These are phyloP conservation scores for Dromius quadrimaculatus DNA, from an alignment of 2,888 invertebrate genomes.

Conservation along the genomic window DNA sequence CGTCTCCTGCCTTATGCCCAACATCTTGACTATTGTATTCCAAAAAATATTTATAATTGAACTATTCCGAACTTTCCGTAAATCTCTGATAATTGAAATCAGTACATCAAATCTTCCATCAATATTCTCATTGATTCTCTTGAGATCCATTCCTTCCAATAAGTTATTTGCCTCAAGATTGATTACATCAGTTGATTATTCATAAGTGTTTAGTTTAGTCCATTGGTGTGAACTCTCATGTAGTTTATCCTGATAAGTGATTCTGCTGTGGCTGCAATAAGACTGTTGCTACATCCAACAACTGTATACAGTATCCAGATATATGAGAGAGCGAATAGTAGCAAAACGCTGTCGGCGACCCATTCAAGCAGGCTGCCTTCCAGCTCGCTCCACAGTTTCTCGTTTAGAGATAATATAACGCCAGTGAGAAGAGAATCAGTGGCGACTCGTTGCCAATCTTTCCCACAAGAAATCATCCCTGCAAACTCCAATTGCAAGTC, in stretches of 20 bases:
- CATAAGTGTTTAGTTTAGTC: conserved; percentile 26
- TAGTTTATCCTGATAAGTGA: conserved; percentile 49
- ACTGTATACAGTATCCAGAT: conserved; percentile 24
- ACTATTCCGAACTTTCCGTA: no score
- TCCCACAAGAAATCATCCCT: background rate
- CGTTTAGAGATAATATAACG: conserved; percentile 32
- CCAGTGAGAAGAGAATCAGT: conserved; percentile 21
- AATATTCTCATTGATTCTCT: no score
- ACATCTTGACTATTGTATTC: no score
- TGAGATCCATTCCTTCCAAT: no score
- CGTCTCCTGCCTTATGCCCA: no score
- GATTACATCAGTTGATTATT: conserved; percentile 5
- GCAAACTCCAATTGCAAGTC: no score
- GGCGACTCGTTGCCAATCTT: conserved; percentile 13
- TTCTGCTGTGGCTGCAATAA: conserved; percentile 39
- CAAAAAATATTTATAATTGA: no score
- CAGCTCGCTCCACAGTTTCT: background rate
- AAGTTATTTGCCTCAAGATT: no score
- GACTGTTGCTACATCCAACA: background rate
- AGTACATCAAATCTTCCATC: no score
- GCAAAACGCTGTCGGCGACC: conserved; percentile 49
- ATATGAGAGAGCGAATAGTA: conserved; percentile 30
- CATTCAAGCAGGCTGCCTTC: conserved; percentile 33
- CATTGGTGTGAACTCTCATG: conserved; percentile 10
- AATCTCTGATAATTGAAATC: no score